Base-by-base conservation (phyloP, 2,113 vertebrate genomes). In the Herpetotheres cachinnans region DNA sequence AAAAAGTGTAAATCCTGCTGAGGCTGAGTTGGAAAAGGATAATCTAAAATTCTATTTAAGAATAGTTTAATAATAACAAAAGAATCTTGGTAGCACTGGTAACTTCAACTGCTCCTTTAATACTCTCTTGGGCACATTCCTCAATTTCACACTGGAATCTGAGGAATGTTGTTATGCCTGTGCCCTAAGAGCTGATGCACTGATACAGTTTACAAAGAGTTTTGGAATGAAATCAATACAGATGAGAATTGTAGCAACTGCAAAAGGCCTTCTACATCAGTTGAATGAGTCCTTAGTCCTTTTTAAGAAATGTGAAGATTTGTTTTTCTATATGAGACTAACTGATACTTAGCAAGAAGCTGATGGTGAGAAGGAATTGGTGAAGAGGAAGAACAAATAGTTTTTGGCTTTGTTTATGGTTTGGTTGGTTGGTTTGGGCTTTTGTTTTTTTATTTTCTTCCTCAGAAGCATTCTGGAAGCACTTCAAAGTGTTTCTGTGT, bases 161-260 rank as follows among this genome's bases (percentile, higher is more conserved):
- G 27, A 49, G n/a, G 49, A 72, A 47, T 44, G 6, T 46, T 44
- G 24, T n/a, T 70, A 18, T 40, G 24, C 38, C n/a, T 67, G 15
- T 83, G 56, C 24, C 13, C 12, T 21, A 11, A n/a, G 46, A 69
- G 16, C 10, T 72, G 49, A 56, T 27, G 40, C 4, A 24, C 4
- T 38, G 24, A 70, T 34, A 36, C 3, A 27, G 14, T 36, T 90
- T 67, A 21, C 25, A 54, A 83, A 82, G 42, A 13, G 22, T 50
- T 91, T 89, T 83, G 26, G 63, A 73, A 63, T 50, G 14, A 87
- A 87, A 84, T 84, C 50, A 78, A 26, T 93, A 66, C 18, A 32
- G 8, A 47, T 61, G 26, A 70, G 61, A 93, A 47, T 7, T 81
- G 22, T 18, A 5, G 7, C 54, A 63, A 59, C 36, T 76, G 42